These are phyloP conservation scores for Drosophila ogumai DNA, from an alignment of 1,140 invertebrate species.

Conservation along the genomic window DNA sequence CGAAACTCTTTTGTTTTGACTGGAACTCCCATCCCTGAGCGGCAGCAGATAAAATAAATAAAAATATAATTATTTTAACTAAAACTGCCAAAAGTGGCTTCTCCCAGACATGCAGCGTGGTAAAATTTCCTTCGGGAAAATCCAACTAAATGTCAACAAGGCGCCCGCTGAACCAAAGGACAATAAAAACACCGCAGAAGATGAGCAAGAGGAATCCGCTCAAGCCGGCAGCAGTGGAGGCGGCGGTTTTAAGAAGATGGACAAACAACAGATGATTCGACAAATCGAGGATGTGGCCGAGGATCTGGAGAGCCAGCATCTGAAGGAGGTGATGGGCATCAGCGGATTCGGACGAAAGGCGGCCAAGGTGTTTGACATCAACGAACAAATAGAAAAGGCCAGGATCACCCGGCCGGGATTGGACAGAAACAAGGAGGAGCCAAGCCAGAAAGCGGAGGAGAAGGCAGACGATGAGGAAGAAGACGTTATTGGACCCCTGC, in stretches of 20 bases:
- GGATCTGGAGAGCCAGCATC: conserved; percentile 88
- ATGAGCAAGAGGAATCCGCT: conserved; percentile 31
- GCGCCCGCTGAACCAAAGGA: conserved; percentile 48
- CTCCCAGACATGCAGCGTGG: conserved; percentile 65
- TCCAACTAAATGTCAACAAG: conserved; percentile 85
- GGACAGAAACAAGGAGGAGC: conserved; percentile 18
- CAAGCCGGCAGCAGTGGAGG: conserved; percentile 2
- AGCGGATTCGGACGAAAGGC: conserved; percentile 92
- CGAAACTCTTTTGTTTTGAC: not conserved
- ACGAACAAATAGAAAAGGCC: conserved; percentile 85
- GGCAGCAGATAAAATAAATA: not conserved
- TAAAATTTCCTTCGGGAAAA: conserved; percentile 87
- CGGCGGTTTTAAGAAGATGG: conserved; percentile 88
- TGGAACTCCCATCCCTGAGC: not conserved
- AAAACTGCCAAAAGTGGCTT: not conserved
- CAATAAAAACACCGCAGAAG: conserved; percentile 29
- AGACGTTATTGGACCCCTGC: conserved; percentile 75
- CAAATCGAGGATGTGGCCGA: conserved; percentile 89
- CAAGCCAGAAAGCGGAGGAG: conserved; percentile 4
- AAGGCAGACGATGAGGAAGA: conserved; percentile 42
- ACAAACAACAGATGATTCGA: conserved; percentile 85
- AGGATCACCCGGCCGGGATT: conserved; percentile 50
- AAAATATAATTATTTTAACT: not conserved
- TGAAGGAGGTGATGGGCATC: conserved; percentile 91
- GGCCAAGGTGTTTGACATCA: conserved; percentile 90